Percentiles rank a stretch among this genome's conserved stretches.
phyloP scores from a whole-genome alignment of 2,888 invertebrate species.

The Galeruca laticollis region DNA sequence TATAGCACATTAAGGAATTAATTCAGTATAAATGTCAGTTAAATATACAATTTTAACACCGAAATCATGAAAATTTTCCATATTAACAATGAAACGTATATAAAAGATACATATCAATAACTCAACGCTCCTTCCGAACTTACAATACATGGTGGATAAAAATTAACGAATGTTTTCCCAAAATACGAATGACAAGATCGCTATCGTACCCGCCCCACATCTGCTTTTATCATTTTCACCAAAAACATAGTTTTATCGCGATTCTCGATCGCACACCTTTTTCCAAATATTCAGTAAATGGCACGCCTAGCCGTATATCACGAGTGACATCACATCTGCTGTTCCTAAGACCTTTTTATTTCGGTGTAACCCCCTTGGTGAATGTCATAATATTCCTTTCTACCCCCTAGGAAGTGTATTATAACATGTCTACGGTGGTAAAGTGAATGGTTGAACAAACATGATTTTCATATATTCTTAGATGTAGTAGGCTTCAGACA shows the following conservation, averaged over 20 bases:
- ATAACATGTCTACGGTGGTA: constrained; percentile 60
- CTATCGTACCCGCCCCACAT: constrained; percentile 37
- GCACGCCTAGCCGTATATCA: constrained; percentile 57
- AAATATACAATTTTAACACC: too few species aligned
- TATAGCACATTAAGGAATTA: too few species aligned
- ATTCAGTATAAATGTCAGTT: too few species aligned
- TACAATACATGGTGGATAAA: constrained; percentile 12
- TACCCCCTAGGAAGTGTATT: constrained; percentile 60
- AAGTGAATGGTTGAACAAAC: constrained; percentile 57
- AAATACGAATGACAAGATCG: constrained; percentile 35
- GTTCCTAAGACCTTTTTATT: constrained; percentile 34
- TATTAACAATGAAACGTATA: too few species aligned
- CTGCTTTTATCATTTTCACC: constrained; percentile 32
- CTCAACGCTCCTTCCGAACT: background rate
- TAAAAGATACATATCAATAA: constrained; percentile 1
- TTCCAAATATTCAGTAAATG: constrained; percentile 51
- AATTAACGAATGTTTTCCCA: constrained; percentile 38
- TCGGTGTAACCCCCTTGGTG: constrained; percentile 57
- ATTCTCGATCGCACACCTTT: constrained; percentile 53
- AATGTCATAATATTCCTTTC: constrained; percentile 65
- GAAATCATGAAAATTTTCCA: too few species aligned
- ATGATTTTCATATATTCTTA: constrained; percentile 52
- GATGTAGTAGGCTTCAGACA: constrained; percentile 37
- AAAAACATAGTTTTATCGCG: constrained; percentile 45
- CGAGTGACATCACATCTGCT: constrained; percentile 58